Percentiles rank a stretch among this genome's conserved stretches.
phyloP scores from a whole-genome alignment of 2,113 vertebrate genomes.

The Hippocampus zosterae region DNA sequence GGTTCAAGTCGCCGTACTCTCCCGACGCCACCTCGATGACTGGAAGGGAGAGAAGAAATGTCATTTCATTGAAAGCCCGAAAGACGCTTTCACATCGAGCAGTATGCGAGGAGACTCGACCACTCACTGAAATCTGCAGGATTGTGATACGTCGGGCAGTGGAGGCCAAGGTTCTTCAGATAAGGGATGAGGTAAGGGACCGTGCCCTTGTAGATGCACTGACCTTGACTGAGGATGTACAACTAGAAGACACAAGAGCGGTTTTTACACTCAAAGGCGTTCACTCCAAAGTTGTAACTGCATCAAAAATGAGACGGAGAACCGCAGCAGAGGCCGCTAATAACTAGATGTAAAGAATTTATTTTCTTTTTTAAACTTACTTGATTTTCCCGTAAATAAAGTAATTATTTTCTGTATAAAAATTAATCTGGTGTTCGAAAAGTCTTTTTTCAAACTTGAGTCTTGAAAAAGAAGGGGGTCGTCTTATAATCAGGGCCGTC shows the following conservation, averaged over 20 bases:
- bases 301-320: neutral
- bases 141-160: constrained; percentile 98
- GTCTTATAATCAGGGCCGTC: no score
- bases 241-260: constrained; percentile 72
- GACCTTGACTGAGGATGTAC: constrained; percentile 97
- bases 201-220: constrained; percentile 95
- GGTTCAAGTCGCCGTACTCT: constrained; percentile 95
- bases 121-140: constrained; percentile 98
- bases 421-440: no score
- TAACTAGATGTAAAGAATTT: no score
- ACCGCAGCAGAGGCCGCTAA: neutral
- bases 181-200: constrained; percentile 96
- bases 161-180: constrained; percentile 91
- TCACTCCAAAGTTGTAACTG: neutral
- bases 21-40: constrained; percentile 98
- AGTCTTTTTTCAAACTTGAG: no score
- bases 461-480: no score
- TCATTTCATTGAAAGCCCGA: neutral
- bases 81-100: neutral
- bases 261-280: constrained; percentile 19
- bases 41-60: constrained; percentile 50
- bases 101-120: neutral
- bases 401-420: no score
- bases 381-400: no score
- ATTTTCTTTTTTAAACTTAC: no score